Percentiles rank a stretch among this genome's conserved stretches.
phyloP scores from a whole-genome alignment of 2,888 invertebrate species.

The Diaprepes abbreviatus region DNA sequence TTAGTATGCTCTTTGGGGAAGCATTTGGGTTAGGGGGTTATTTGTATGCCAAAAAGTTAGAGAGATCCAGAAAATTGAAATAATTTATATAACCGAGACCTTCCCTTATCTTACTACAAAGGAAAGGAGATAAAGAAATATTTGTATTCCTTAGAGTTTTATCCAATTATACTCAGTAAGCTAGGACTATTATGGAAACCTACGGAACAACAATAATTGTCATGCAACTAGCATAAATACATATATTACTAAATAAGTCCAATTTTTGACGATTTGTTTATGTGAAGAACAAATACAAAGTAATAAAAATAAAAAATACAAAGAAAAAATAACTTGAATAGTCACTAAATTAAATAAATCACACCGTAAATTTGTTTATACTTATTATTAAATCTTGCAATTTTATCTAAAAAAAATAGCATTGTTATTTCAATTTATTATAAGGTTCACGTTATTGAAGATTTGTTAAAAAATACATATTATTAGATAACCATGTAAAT shows the following conservation, averaged over 20 bases:
- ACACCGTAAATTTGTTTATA: too few species aligned
- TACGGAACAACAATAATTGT: neutral
- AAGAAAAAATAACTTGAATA: too few species aligned
- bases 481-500: too few species aligned
- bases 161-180: constrained; percentile 8
- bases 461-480: too few species aligned
- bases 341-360: too few species aligned
- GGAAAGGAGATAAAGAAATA: constrained; percentile 7
- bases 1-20: constrained; percentile 7
- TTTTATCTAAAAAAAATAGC: too few species aligned
- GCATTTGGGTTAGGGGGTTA: constrained; percentile 1
- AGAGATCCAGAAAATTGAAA: constrained; percentile 13
- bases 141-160: constrained; percentile 3
- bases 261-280: too few species aligned
- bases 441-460: too few species aligned
- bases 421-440: too few species aligned
- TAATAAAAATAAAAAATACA: too few species aligned
- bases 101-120: constrained; percentile 12
- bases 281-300: too few species aligned
- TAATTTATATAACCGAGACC: constrained; percentile 8
- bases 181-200: neutral
- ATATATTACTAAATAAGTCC: neutral
- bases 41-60: constrained; percentile 11
- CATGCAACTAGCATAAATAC: neutral
- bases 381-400: too few species aligned